These are phyloP conservation scores for Cyrtodaria siliqua DNA, from an alignment of 2,888 invertebrate species.

Conservation along the genomic window DNA sequence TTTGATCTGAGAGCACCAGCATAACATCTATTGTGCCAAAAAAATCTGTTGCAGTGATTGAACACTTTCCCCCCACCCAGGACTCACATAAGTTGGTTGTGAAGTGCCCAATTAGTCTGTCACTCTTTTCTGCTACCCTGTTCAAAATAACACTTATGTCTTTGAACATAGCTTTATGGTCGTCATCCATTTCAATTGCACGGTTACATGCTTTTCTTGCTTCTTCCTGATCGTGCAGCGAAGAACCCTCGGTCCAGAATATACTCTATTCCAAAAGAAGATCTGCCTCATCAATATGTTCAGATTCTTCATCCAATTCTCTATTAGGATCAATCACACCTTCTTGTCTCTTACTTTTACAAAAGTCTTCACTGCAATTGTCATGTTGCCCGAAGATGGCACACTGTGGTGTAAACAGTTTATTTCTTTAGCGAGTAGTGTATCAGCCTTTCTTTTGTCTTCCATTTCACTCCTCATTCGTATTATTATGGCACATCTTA, in stretches of 20 bases:
- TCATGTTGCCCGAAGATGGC: constrained; percentile 27
- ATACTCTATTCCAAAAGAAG: not conserved
- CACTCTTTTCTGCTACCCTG: constrained; percentile 3
- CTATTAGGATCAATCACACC: not conserved
- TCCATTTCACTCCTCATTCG: constrained; percentile 31
- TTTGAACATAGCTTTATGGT: constrained; percentile 1
- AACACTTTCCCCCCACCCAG: constrained; percentile 62
- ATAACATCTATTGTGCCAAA: constrained; percentile 63
- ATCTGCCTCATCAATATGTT: too few relatives aligned
- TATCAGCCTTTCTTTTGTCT: constrained; percentile 9
- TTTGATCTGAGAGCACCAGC: constrained; percentile 34
- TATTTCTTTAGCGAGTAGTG: not conserved
- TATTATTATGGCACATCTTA: constrained; percentile 47
- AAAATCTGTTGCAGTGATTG: constrained; percentile 45
- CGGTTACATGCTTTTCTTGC: not conserved
- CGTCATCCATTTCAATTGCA: not conserved
- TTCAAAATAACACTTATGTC: constrained; percentile 19
- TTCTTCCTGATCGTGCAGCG: constrained; percentile 29
- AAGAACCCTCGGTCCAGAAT: constrained; percentile 25
- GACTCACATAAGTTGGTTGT: constrained; percentile 6
- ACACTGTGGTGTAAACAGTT: constrained; percentile 27
- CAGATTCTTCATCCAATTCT: too few relatives aligned
- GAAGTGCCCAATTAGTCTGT: constrained; percentile 36
- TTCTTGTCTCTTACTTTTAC: not conserved
- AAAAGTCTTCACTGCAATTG: constrained; percentile 6